These are phyloP conservation scores for Corvus moneduloides DNA, from an alignment of 2,113 vertebrate genomes.

Conservation along the genomic window DNA sequence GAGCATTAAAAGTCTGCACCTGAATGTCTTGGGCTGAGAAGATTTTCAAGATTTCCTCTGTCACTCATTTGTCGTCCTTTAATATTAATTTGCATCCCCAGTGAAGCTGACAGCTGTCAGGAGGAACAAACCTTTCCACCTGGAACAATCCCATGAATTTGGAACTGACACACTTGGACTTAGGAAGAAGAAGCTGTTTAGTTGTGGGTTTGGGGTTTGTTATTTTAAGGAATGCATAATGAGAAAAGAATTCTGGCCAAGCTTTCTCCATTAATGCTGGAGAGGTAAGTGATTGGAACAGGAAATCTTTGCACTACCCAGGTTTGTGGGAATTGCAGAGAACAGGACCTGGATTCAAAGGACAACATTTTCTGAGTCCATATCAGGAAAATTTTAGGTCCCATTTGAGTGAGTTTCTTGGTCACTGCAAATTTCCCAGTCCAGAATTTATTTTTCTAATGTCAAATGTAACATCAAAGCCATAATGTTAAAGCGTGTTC, in stretches of 20 bases:
- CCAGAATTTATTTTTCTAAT: neutral
- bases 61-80: slow-evolving; percentile 44
- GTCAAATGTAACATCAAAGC: neutral
- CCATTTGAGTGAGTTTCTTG: neutral
- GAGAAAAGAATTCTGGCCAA: neutral
- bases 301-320: slow-evolving; percentile 23
- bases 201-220: neutral
- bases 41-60: slow-evolving; percentile 34
- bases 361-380: neutral
- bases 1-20: slow-evolving; percentile 11
- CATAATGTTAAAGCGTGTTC: neutral
- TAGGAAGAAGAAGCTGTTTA: slow-evolving; percentile 25
- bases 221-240: slow-evolving; percentile 19
- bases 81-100: slow-evolving; percentile 55
- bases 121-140: slow-evolving; percentile 43
- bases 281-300: neutral
- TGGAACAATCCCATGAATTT: slow-evolving; percentile 5
- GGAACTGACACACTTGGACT: slow-evolving; percentile 37
- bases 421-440: neutral
- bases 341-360: slow-evolving; percentile 1
- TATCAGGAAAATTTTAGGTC: neutral
- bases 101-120: slow-evolving; percentile 52
- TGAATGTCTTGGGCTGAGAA: neutral
- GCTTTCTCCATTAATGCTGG: neutral
- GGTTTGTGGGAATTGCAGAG: neutral